These are phyloP conservation scores for Rhagoletis pomonella DNA, from an alignment of 1,140 invertebrate species.

Conservation along the genomic window DNA sequence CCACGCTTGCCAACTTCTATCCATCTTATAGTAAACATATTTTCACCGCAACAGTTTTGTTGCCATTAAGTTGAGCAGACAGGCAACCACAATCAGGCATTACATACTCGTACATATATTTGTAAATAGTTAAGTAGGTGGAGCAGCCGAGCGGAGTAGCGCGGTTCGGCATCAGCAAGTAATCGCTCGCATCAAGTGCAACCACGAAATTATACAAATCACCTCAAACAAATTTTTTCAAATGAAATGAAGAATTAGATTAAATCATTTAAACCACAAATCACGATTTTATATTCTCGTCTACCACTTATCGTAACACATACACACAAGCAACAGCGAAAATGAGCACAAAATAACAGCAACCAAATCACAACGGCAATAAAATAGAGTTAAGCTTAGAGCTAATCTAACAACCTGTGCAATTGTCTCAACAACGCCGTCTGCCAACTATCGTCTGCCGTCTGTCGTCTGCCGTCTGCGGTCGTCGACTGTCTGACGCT, in stretches of 20 bases:
- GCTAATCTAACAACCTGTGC: conserved; percentile 26
- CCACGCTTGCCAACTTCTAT: neutral
- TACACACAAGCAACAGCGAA: neutral
- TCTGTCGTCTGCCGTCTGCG: too few species aligned
- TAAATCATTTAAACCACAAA: conserved; percentile 49
- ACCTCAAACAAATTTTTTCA: conserved; percentile 35
- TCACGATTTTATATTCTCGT: conserved; percentile 45
- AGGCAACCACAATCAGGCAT: conserved; percentile 12
- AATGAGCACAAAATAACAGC: conserved; percentile 10
- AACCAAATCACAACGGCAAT: neutral
- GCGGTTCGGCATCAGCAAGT: neutral
- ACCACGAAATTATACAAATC: conserved; percentile 48
- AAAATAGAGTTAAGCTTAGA: neutral
- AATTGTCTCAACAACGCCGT: neutral
- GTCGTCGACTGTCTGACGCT: neutral
- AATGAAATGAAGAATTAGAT: conserved; percentile 52
- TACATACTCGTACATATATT: neutral
- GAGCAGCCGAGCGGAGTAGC: neutral
- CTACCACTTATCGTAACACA: neutral
- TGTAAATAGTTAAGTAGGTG: neutral
- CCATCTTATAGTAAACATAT: neutral
- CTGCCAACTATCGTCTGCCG: neutral
- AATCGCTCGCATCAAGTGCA: conserved; percentile 44
- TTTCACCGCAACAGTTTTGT: conserved; percentile 4
- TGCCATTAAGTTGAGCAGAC: neutral